Base-by-base conservation (phyloP, 37 sponge, comb jelly and placozoan genomes). In the Spongia lamella region DNA sequence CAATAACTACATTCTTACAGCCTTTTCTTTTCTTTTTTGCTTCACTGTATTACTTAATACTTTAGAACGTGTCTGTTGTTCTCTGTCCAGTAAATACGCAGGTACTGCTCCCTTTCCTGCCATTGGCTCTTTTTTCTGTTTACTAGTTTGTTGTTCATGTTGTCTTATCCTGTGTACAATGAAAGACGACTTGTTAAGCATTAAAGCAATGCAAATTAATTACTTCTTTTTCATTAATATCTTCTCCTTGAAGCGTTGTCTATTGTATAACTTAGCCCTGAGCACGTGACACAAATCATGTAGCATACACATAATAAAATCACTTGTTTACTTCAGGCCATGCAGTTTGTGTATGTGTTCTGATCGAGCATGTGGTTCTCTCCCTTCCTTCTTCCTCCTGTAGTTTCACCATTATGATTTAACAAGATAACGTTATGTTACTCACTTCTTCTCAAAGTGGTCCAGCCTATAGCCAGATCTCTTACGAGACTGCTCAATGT, bases 1-100 rank as follows among this genome's bases (percentile, higher is more conserved):
- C 3, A 35, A 9, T 49, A 19, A 26, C 13, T 40, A 47, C 21
- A 22, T 30, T 30, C 77, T 87, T 39, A 94, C 95, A 75, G 99
- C 99, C 70, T 98, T 98, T 80, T 98, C 99, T 40, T 98, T 98
- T 39, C 99, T 86, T 75, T 98, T 98, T 82, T 98, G 99, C 49
- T 98, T 98, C 27, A 98, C 76, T 94, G 93, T 97, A 79, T 97
- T 97, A 52, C 87, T 91, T 15, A 97, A 83, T 0, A 97, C 95
- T 63, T 97, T 97, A 17, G 98, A 94, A 22, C 97, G 56, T 1
- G 92, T 78, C 83, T 97, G 94, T 1, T 86, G 89, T 73, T 97
- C 97, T 79, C 97, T 92, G 83, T 98, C 99, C 64, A 98, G 76
- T 21, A 98, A 82, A 53, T 98, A 98, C 7, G 99, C 90, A 27